Percentiles rank a stretch among this genome's conserved stretches.
These are phyloP conservation scores for Arge pagana DNA, from an alignment of 2,888 invertebrate species.

Conservation along the genomic window DNA sequence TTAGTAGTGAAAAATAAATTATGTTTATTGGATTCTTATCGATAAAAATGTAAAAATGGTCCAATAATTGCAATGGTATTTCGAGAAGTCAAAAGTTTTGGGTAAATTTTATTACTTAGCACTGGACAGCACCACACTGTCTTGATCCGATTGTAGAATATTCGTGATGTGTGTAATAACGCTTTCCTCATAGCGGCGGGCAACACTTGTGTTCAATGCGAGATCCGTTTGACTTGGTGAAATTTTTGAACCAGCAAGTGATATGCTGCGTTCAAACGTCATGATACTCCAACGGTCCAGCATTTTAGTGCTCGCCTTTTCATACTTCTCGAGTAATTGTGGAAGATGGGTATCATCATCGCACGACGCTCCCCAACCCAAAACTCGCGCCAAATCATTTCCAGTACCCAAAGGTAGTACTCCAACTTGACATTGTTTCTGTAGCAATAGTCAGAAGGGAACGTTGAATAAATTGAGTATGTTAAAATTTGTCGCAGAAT, in stretches of 20 bases:
- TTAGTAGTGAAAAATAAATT: no score
- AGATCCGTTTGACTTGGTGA: constrained; percentile 63
- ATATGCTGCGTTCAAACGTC: constrained; percentile 82
- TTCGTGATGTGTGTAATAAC: constrained; percentile 81
- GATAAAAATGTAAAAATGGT: no score
- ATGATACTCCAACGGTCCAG: constrained; percentile 97
- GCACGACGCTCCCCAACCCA: constrained; percentile 96
- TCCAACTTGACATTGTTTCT: constrained; percentile 93
- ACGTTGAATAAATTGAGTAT: no score
- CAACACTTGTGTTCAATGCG: constrained; percentile 62
- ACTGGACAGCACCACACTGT: constrained; percentile 71
- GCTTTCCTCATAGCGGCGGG: constrained; percentile 74
- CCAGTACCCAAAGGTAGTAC: constrained; percentile 95
- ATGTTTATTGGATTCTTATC: no score
- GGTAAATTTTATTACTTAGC: constrained; percentile 71
- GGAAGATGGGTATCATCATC: constrained; percentile 94
- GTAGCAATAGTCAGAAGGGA: constrained; percentile 36
- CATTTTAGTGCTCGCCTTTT: constrained; percentile 97
- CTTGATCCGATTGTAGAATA: constrained; percentile 82
- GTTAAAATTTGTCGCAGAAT: background rate
- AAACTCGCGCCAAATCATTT: constrained; percentile 91
- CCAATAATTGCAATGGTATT: background rate
- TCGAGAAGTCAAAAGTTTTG: background rate
- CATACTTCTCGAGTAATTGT: constrained; percentile 89
- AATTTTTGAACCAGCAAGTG: constrained; percentile 63